These are phyloP conservation scores for Caenorhabditis afra DNA, from an alignment of 2,888 invertebrate species.

Conservation along the genomic window DNA sequence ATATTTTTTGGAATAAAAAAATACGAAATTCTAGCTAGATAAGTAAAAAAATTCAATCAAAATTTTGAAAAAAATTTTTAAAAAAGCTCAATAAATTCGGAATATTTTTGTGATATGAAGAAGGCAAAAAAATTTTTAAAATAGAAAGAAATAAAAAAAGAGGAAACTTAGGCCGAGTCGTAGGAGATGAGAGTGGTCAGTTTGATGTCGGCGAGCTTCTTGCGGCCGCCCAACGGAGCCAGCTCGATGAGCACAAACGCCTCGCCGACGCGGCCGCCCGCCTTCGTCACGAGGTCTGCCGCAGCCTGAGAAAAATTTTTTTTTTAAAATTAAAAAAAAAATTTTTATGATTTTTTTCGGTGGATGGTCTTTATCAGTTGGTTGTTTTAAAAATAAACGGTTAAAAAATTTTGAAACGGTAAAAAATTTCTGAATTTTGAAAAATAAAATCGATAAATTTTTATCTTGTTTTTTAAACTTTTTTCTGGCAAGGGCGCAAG, in stretches of 20 bases:
- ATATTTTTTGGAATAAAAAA: no score
- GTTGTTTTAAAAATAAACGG: no score
- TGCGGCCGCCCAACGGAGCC: constrained; percentile 69
- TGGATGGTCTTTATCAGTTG: no score
- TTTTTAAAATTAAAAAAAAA: constrained; percentile 10
- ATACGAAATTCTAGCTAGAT: no score
- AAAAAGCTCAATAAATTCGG: not conserved
- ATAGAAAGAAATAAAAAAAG: not conserved
- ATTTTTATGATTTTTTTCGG: no score
- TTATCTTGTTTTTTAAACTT: no score
- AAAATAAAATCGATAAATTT: no score
- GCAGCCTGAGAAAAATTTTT: constrained; percentile 64
- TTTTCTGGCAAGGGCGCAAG: no score
- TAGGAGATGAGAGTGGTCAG: constrained; percentile 63
- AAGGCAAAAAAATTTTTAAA: not conserved
- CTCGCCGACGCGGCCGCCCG: constrained; percentile 69
- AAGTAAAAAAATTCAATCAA: no score
- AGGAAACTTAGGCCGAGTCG: constrained; percentile 41
- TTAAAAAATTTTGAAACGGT: no score
- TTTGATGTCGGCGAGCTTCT: constrained; percentile 57
- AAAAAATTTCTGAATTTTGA: no score
- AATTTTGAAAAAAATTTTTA: no score
- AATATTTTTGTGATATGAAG: not conserved
- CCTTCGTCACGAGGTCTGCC: constrained; percentile 70
- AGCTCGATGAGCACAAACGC: constrained; percentile 77